These are phyloP conservation scores for Gallinago media DNA, from an alignment of 2,113 vertebrate species.

Conservation along the genomic window DNA sequence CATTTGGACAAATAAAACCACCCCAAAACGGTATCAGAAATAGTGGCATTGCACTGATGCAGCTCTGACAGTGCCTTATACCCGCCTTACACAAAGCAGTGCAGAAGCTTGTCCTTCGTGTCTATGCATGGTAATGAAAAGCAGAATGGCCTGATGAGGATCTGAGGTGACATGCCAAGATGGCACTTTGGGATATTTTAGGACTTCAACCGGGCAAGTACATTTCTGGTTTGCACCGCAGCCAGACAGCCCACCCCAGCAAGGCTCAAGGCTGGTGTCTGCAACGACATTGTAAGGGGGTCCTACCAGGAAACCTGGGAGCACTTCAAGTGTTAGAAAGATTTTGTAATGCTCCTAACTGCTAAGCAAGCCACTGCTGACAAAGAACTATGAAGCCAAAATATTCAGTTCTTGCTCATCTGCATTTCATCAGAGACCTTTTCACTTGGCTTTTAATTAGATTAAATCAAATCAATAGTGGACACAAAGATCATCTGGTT, in stretches of 20 bases:
- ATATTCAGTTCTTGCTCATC: background rate
- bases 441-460: conserved; percentile 3
- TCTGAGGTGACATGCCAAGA: background rate
- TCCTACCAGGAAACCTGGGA: background rate
- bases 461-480: background rate
- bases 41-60: background rate
- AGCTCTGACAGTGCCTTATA: background rate
- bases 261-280: background rate
- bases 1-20: background rate
- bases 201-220: background rate
- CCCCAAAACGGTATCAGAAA: fast-evolving
- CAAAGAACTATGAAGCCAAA: background rate
- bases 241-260: background rate
- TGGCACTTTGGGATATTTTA: background rate
- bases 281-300: background rate
- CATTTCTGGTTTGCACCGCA: background rate
- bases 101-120: background rate
- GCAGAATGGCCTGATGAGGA: background rate
- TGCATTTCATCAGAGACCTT: background rate
- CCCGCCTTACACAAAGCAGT: background rate
- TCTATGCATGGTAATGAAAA: background rate
- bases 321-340: background rate
- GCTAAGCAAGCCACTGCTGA: background rate
- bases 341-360: background rate
- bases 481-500: background rate